These are phyloP conservation scores for Trichogramma pretiosum DNA, from an alignment of 1,140 invertebrate genomes.

Conservation along the genomic window DNA sequence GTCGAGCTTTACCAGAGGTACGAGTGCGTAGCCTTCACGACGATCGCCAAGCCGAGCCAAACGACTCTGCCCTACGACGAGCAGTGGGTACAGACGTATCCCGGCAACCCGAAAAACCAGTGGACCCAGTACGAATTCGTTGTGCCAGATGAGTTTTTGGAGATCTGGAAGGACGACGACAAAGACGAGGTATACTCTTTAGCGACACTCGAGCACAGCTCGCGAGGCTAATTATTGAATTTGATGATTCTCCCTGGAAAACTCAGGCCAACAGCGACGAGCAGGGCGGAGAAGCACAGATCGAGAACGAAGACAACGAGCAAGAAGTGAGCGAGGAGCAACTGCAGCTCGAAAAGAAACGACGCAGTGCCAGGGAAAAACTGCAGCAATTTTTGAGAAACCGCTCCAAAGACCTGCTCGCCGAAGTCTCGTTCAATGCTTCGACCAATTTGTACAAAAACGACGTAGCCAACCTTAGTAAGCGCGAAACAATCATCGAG, in stretches of 20 bases:
- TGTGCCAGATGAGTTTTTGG: slow-evolving; percentile 5
- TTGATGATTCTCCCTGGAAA: no score
- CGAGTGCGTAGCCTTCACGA: slow-evolving; percentile 29
- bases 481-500: slow-evolving; percentile 19
- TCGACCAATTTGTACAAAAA: slow-evolving; percentile 55
- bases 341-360: not conserved
- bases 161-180: not conserved
- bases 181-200: no score
- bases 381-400: slow-evolving; percentile 20
- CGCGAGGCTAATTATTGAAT: no score
- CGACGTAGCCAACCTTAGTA: slow-evolving; percentile 48
- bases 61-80: slow-evolving; percentile 43
- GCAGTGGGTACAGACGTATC: slow-evolving; percentile 55
- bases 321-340: slow-evolving; percentile 5
- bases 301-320: not conserved
- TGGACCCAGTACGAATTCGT: slow-evolving; percentile 57
- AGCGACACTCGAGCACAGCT: no score
- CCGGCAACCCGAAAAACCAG: slow-evolving; percentile 56
- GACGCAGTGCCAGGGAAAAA: not conserved
- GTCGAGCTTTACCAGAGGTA: slow-evolving; percentile 44
- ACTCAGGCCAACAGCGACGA: slow-evolving; percentile 4
- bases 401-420: slow-evolving; percentile 22
- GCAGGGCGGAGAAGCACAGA: slow-evolving; percentile 3
- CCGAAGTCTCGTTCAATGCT: slow-evolving; percentile 47
- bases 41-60: slow-evolving; percentile 33